Evolutionary conservation across 2,797 vertebrate species (phyloP), one percentile per base, ranked within the genome.

Genomic region (Pipistrellus nathusii): DNA sequence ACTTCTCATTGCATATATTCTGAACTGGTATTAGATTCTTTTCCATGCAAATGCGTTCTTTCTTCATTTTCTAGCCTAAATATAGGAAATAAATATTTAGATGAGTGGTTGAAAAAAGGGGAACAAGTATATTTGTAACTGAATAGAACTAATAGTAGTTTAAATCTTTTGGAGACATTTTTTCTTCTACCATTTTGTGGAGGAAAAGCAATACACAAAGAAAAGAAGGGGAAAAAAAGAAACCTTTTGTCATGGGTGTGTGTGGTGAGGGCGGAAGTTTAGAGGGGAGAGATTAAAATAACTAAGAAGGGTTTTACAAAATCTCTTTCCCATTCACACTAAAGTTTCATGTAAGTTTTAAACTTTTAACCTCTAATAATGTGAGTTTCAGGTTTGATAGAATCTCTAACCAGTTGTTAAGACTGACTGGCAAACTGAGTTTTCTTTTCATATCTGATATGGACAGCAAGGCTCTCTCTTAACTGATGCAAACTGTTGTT

Each of bases 261-360:
- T 46, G 21, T 27, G 51, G 6, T 4, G 11, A 35, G 8, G 20
- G 1, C 11, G 0, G 1, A 12, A 1, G 11, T 2, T 44, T 5
- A 32, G 15, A 48, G 6, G 2, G 2, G 30, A 51, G 38, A 62
- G 8, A 27, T 25, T 9, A 23, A n/a, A 46, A 44, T 13, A 46
- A 1, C 5, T 35, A 66, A 35, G 3, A 51, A 88, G 18, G 3
- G 3, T 18, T 83, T 84, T 68, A 57, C 32, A 89, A 77, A 93
- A 73, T 69, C 4, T 1, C 7, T 57, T 77, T 64, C 20, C 8
- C 30, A 46, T 38, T 72, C 44, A 51, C 41, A 86, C 14, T 83
- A 35, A 93, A 53, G 35, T 92, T 80, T 82, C 7, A 83, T 5
- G 6, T 32, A 76, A n/a, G 14, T 95, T 68, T 35, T 55, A 78